These are phyloP conservation scores for Siniperca obscura DNA, from an alignment of 2,797 vertebrate species.

Conservation along the genomic window DNA sequence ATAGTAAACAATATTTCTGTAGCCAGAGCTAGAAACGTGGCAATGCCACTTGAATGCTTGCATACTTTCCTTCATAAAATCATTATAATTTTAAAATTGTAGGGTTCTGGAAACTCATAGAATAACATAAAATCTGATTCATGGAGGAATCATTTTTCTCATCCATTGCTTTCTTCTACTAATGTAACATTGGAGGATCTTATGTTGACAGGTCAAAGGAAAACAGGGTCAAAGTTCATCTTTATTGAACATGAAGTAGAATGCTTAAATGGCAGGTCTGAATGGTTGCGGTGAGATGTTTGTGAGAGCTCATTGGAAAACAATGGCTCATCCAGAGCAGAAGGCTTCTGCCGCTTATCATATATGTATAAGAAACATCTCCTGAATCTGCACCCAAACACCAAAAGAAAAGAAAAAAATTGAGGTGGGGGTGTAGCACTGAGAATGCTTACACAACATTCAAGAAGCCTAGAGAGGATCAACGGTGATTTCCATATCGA, in stretches of 20 bases:
- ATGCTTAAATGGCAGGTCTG: slow-evolving; percentile 41
- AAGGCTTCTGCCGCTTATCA: slow-evolving; percentile 31
- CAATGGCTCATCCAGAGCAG: slow-evolving; percentile 55
- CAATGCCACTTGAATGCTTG: background rate
- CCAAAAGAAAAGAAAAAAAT: background rate
- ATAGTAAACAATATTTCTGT: background rate
- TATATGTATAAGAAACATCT: background rate
- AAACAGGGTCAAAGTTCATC: slow-evolving; percentile 38
- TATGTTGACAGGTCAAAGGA: slow-evolving; percentile 27
- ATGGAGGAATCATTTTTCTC: background rate
- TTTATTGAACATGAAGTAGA: slow-evolving; percentile 28
- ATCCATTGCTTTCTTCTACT: background rate
- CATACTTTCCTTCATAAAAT: slow-evolving; percentile 2
- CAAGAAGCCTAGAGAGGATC: slow-evolving; percentile 26
- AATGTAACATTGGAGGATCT: slow-evolving; percentile 4
- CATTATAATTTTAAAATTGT: background rate
- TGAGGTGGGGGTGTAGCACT: background rate
- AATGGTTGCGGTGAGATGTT: slow-evolving; percentile 26
- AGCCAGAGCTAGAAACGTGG: slow-evolving; percentile 6
- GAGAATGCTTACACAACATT: slow-evolving; percentile 6
- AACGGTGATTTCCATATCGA: slow-evolving; percentile 38
- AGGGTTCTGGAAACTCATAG: background rate
- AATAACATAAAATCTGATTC: slow-evolving; percentile 11
- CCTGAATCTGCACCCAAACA: background rate
- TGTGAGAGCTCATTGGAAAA: slow-evolving; percentile 30